Base-by-base conservation (phyloP, 2,888 invertebrate genomes). In the Apodemia mormo region DNA sequence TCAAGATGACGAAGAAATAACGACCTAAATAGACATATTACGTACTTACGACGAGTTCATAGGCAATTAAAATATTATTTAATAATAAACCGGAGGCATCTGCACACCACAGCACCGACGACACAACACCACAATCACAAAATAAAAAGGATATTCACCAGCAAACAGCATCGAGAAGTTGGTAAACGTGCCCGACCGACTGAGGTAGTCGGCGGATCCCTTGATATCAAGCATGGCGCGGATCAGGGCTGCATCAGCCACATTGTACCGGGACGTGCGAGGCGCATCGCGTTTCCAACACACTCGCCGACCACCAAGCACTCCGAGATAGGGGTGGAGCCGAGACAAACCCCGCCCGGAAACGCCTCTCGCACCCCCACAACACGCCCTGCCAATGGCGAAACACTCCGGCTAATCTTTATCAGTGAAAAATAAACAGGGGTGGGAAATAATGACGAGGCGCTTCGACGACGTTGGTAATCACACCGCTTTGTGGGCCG, bases 101-200 rank as follows among this genome's bases (percentile, higher is more conserved):
- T 14, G n/a, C 14, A 29, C 14, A 69, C 3, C 70, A 69, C 71
- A 58, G 68, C 52, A 72, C 72, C 52, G 52, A 76, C 75, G 74
- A 70, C 80, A 82, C 81, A 75, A 83, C 85, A 76, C 73, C 83
- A 85, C 85, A 80, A 74, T 77, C 82, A 84, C 83, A 76, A 81
- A 52, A 77, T 78, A 81, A 80, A 79, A 77, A 74, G 70, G 70
- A 90, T 88, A 94, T 93, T 94, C 96, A 97, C 97, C 97, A 93
- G 97, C 97, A 94, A 98, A 97, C 85, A 98, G 95, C 98, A 98
- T 98, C 92, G 98, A 97, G 95, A 98, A 97, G 94, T 98, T 98
- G 91, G 97, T 97, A 91, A 98, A 97, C 76, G 97, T 97, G 87
- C 97, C 97, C 88, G 97, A 96, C 94, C 97, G 96, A 93, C 96